Evolutionary conservation across 2,797 vertebrate species (phyloP), one percentile per base, ranked within the genome.

Genomic region (Hoplostethus atlanticus): DNA sequence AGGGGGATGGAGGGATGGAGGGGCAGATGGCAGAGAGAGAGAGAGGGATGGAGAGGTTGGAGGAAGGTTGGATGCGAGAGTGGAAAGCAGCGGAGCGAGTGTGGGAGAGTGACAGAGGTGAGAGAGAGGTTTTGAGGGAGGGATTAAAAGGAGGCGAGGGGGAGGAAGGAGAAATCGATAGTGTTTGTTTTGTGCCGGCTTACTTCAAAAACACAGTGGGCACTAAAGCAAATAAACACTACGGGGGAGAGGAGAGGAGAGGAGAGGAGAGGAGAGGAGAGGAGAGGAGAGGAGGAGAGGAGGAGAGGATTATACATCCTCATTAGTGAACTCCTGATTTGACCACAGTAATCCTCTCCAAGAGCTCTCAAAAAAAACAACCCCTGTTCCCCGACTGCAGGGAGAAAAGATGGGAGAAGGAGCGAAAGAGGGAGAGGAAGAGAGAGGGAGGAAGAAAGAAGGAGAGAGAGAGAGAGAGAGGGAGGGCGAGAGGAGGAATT

Each of bases 171-270:
- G 70, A 67, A 76, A 84, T 73, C 53, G 66, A 84, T 74, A 77
- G 77, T 77, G 80, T 88, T 86, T 85, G 75, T 81, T 88, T 76
- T 78, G 83, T 82, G 76, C 71, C 57, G 74, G 51, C 64, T 89
- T 84, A 85, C 89, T 85, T 83, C 36, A 63, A 86, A 89, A 90
- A 87, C 84, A 89, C 69, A 60, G 77, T 68, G 74, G 72, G 64
- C 47, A 57, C 64, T 60, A 69, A 77, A 59, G 80, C 69, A 81
- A 89, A 87, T 77, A 86, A 71, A 82, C 64, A 76, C 10, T 65
- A 69, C 5, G 68, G 48, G 51, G 51, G 67, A 28, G 55, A 56
- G 10, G 64, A 28, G 50, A 38, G n/a, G 6, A 63, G 42, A 50
- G 31, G 42, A 17, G 53, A 46, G 53, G 38, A 38, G 53, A 21